Conservation (phyloP, 30 jellyfish, hydroid and myxozoan genomes). For the Pseudorhiza aurosa region DNA sequence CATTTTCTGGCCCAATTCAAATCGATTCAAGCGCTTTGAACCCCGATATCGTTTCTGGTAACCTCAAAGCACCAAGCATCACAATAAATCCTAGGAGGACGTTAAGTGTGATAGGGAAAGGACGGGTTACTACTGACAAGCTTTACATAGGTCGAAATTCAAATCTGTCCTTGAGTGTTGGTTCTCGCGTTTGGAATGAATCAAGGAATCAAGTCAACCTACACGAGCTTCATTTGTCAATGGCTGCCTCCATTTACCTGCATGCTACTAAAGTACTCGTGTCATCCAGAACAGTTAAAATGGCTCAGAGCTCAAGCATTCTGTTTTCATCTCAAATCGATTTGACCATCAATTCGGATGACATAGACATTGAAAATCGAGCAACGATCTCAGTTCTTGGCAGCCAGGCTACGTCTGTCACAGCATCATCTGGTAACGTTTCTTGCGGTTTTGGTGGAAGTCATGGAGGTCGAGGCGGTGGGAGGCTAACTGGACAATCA, state of each 20-base stretch:
- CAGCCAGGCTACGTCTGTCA: slow-evolving; percentile 23
- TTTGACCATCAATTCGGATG: slow-evolving; percentile 16
- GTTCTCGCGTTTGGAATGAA: slow-evolving; percentile 19
- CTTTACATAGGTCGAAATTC: slow-evolving; percentile 20
- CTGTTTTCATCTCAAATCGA: slow-evolving; percentile 1
- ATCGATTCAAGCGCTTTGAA: not conserved
- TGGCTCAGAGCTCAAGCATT: slow-evolving; percentile 52
- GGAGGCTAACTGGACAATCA: slow-evolving; percentile 15
- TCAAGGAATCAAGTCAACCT: not conserved
- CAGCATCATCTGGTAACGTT: slow-evolving; percentile 36
- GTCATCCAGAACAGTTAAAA: not conserved
- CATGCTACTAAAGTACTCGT: slow-evolving; percentile 1
- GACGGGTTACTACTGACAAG: slow-evolving; percentile 9
- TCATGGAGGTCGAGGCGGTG: slow-evolving; percentile 82
- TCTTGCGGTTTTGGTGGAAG: slow-evolving; percentile 69
- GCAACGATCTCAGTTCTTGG: slow-evolving; percentile 30
- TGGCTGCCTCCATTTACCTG: slow-evolving; percentile 7
- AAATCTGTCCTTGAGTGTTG: not conserved
- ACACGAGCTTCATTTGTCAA: slow-evolving; percentile 14
- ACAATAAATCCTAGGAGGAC: slow-evolving; percentile 7
- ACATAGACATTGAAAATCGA: slow-evolving; percentile 30
- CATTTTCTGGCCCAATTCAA: not conserved
- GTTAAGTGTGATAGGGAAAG: not conserved
- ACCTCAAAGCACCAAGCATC: slow-evolving; percentile 9
- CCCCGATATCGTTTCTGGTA: slow-evolving; percentile 18